Base-by-base conservation (phyloP, 1,140 invertebrate genomes). In the Macrocentrus cingulum region DNA sequence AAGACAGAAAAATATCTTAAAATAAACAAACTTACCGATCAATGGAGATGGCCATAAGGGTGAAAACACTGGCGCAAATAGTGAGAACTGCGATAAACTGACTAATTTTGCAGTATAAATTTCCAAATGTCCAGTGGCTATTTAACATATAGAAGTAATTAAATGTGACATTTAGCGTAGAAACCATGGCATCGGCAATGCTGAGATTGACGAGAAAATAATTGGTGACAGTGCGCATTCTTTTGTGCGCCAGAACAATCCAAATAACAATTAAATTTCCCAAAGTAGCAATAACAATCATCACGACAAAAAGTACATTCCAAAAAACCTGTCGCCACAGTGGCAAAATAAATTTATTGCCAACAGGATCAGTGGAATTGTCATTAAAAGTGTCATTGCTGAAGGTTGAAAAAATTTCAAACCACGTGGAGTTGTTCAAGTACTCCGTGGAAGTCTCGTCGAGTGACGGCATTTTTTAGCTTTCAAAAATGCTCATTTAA, bases 121-220 rank as follows among this genome's bases (percentile, higher is more conserved):
- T 84, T 0, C 95, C 95, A 68, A 97, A 99, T 4, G 92, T 92
- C 96, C 96, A 99, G 76, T 95, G 86, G 11, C 85, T 85, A 70
- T 91, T 88, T 64, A 97, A 79, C 90, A 97, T 94, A 80, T 94
- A 97, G 59, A 89, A 90, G 71, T 92, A 96, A 77, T 95, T 96
- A 79, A 97, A 96, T 59, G 91, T 88, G 60, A 95, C 94, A 75
- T 97, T 98, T 55, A 97, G 80, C 0, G 91, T 89, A 0, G 95
- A 93, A 67, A 96, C 92, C 81, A 97, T 87, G 16, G 93, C 85
- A 75, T 98, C 95, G 11, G 95, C 94, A 16, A 94, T 86, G 56
- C 92, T 94, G 41, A 97, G 78, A 72, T 98, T 98, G n/a, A 97
- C 90, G 42, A 98, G 80, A 74, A 97, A 96, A 72, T 97, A 97